These are phyloP conservation scores for Neotragus pygmaeus DNA, from an alignment of 2,113 vertebrate species.

Conservation along the genomic window DNA sequence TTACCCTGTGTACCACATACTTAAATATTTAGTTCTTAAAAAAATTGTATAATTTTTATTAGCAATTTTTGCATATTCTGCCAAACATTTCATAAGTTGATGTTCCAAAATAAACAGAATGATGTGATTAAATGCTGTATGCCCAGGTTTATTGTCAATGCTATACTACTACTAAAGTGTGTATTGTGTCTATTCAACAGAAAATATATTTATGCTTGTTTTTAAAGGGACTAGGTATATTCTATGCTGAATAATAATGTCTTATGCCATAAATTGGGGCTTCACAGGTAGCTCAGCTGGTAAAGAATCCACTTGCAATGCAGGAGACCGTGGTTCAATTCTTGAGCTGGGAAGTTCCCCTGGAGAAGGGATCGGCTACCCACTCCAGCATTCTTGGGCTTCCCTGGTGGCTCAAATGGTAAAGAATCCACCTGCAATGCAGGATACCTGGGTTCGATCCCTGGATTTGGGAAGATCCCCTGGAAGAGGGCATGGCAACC, in stretches of 20 bases:
- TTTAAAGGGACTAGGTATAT: background rate
- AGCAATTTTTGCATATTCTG: background rate
- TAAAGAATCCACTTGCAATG: fast-evolving
- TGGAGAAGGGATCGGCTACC: background rate
- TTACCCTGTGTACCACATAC: background rate
- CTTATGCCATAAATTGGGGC: background rate
- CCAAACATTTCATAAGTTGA: background rate
- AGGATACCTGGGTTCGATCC: fast-evolving
- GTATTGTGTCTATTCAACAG: background rate
- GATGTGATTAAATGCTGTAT: background rate
- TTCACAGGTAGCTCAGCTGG: background rate
- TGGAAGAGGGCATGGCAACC: background rate
- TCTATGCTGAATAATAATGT: background rate
- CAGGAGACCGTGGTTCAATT: background rate
- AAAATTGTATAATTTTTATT: background rate
- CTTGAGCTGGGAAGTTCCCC: background rate
- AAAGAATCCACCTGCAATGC: background rate
- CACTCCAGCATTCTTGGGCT: background rate
- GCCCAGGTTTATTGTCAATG: background rate
- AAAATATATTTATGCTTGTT: background rate
- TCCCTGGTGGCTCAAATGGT: background rate
- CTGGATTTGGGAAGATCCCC: background rate
- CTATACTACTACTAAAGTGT: background rate
- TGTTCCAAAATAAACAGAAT: background rate
- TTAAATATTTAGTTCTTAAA: background rate